Conservation (phyloP, 2,888 invertebrate species). For the Halictus ligatus region DNA sequence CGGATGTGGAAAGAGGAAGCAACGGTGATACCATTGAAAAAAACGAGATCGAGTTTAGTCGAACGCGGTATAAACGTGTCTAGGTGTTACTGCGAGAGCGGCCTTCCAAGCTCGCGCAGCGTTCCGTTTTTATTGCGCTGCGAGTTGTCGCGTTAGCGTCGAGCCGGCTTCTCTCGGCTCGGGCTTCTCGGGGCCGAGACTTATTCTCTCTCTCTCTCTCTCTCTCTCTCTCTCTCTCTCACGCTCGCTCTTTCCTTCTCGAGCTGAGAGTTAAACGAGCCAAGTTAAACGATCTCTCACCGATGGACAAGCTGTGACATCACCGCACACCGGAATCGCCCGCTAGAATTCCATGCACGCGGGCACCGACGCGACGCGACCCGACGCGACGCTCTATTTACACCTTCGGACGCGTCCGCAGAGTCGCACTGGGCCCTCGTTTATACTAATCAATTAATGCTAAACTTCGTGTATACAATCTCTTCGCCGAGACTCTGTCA, state of each 20-base stretch:
- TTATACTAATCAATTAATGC: not conserved
- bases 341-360: constrained; percentile 39
- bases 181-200: constrained; percentile 2
- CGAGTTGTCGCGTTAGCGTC: constrained; percentile 48
- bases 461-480: not conserved
- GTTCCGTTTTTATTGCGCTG: constrained; percentile 78
- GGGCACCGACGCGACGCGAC: not conserved
- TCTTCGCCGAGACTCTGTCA: no score
- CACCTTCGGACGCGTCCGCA: constrained; percentile 15
- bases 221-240: not conserved
- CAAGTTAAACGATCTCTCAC: constrained; percentile 54
- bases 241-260: not conserved
- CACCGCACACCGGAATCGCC: constrained; percentile 23
- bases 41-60: constrained; percentile 59
- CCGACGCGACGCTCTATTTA: constrained; percentile 21
- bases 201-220: not conserved
- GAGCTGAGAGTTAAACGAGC: constrained; percentile 21
- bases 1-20: constrained; percentile 27
- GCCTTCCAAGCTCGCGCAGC: constrained; percentile 73
- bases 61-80: constrained; percentile 55
- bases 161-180: not conserved
- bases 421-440: not conserved
- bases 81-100: constrained; percentile 70
- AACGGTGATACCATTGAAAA: constrained; percentile 19
- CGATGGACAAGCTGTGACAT: constrained; percentile 47